A percentile compares a stretch with the other conserved stretches of the same genome.
Conservation (phyloP, 1,140 invertebrate species). For the Delia radicum region DNA sequence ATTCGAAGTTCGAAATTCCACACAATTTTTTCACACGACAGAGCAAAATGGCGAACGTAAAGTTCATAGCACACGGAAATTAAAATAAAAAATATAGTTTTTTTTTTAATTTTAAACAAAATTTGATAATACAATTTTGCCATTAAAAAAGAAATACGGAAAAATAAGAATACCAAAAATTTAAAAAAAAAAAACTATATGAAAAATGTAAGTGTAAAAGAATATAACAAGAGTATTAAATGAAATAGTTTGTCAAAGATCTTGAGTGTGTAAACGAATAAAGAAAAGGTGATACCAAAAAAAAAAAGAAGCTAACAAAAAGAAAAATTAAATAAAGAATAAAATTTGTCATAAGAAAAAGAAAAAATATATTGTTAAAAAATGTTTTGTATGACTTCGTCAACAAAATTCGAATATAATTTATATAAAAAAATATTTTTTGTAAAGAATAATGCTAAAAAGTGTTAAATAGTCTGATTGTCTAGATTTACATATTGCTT, state of each 20-base stretch:
- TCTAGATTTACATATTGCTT: not conserved
- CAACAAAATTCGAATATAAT: slow-evolving; percentile 1
- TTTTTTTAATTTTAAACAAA: slow-evolving; percentile 18
- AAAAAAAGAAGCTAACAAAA: not conserved
- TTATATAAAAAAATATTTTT: not conserved
- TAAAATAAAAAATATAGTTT: slow-evolving; percentile 9
- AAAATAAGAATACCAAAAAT: slow-evolving; percentile 7
- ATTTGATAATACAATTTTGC: not conserved
- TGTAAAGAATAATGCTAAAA: not conserved
- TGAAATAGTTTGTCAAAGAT: not conserved
- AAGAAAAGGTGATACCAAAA: slow-evolving; percentile 1
- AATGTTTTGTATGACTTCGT: slow-evolving; percentile 6
- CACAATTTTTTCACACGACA: slow-evolving; percentile 17
- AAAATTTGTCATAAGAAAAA: not conserved
- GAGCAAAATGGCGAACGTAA: slow-evolving; percentile 19
- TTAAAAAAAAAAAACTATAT: slow-evolving; percentile 4
- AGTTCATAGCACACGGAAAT: slow-evolving; percentile 22
- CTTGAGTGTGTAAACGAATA: not conserved
- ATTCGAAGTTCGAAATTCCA: slow-evolving; percentile 25
- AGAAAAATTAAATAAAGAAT: slow-evolving; percentile 2
- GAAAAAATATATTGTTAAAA: not conserved
- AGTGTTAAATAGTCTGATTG: slow-evolving; percentile 11
- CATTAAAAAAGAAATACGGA: not conserved
- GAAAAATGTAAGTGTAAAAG: slow-evolving; percentile 11
- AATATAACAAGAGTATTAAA: not conserved